phyloP scores from a whole-genome alignment of 2,113 vertebrate genomes.

The Jaculus jaculus region DNA sequence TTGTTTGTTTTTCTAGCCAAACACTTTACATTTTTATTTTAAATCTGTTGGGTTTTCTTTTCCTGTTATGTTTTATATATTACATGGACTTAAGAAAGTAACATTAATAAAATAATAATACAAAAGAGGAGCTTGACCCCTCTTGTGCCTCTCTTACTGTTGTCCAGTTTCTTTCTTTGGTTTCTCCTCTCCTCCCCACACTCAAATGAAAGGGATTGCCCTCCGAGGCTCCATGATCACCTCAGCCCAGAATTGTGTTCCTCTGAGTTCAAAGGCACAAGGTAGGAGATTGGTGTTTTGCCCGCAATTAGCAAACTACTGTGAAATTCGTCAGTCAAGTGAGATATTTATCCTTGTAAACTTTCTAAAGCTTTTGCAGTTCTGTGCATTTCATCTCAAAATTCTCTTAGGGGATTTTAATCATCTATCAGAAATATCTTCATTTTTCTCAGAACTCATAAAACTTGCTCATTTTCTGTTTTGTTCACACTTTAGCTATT shows the following conservation, averaged over 20 bases:
- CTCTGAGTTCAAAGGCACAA: not conserved
- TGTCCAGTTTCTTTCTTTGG: slow-evolving; percentile 61
- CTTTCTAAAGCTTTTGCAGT: not conserved
- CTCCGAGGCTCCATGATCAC: too few species aligned
- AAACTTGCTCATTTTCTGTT: slow-evolving; percentile 22
- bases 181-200: slow-evolving; percentile 49
- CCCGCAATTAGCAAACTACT: too few species aligned
- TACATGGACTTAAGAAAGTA: slow-evolving; percentile 84
- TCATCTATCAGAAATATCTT: not conserved
- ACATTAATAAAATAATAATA: slow-evolving; percentile 84
- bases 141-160: slow-evolving; percentile 81
- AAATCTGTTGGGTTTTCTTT: slow-evolving; percentile 81
- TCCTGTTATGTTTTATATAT: slow-evolving; percentile 87
- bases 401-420: slow-evolving; percentile 53
- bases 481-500: slow-evolving; percentile 39
- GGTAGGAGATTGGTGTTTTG: not conserved
- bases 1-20: slow-evolving; percentile 74
- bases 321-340: too few species aligned
- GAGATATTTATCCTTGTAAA: too few species aligned
- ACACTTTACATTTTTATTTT: slow-evolving; percentile 83
- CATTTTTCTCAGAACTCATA: slow-evolving; percentile 18
- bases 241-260: slow-evolving; percentile 35
- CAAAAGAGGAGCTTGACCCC: slow-evolving; percentile 81
- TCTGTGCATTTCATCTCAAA: slow-evolving; percentile 40
- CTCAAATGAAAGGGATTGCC: slow-evolving; percentile 40